Evolutionary conservation across 2,888 invertebrate species (phyloP), one percentile per base, ranked within the genome.

Genomic region (Trachelus stipa): DNA sequence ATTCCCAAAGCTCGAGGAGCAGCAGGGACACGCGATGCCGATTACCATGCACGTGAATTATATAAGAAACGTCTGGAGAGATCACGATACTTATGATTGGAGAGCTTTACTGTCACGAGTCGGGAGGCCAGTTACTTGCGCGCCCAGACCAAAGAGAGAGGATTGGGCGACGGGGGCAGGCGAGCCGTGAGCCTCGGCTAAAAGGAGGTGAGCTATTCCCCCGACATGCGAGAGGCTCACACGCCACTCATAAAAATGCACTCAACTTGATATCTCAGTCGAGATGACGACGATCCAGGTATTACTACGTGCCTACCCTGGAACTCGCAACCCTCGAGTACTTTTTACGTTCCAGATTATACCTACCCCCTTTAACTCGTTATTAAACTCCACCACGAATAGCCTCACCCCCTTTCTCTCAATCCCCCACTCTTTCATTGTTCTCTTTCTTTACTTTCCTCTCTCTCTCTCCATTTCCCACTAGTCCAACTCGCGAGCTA

Each of bases 1-100:
- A 69, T 33, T 15, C 69, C 34, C 73, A 34, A 11, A 76, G 76
- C 79, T 79, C 78, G 40, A 15, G 15, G 40, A 40, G 40, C 79
- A 34, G 9, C 35, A 78, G 80, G 79, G 78, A 83, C 90, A 89
- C 89, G 89, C 89, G 85, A 88, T 84, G 82, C 80, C 85, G 82
- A 86, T 85, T 87, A 84, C 79, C 85, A 85, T 88, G 86, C 88
- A 88, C 88, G 88, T 87, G 90, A 88, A 90, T 89, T 89, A 88
- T 88, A 86, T 88, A 89, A 89, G 87, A 79, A 85, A 84, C 84
- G 85, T 86, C 85, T 86, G 83, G 85, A 87, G 40, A 40, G 88
- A 89, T 88, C 88, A 88, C 86, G 87, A 88, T 88, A 87, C 69
- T 86, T 87, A 79, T 85, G 86, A 88, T 87, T 85, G 85, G 87